These are phyloP conservation scores for Sturnira hondurensis DNA, from an alignment of 2,113 vertebrate species.

Conservation along the genomic window DNA sequence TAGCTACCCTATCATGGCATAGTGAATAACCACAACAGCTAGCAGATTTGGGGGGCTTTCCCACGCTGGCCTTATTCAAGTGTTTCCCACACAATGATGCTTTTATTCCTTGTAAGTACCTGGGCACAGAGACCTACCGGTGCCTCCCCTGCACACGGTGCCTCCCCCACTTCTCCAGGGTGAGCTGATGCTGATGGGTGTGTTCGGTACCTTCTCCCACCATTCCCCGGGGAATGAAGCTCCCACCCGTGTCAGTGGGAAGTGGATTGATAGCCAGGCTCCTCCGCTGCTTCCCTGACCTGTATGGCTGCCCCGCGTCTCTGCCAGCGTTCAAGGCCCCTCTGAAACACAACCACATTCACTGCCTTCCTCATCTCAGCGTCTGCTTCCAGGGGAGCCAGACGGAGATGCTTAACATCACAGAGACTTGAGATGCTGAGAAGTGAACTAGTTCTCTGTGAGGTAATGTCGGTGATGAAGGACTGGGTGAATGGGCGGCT, in stretches of 20 bases:
- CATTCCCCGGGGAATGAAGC: not conserved
- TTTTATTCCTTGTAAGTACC: not conserved
- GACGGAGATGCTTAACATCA: not conserved
- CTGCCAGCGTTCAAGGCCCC: not conserved
- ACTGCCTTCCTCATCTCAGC: not conserved
- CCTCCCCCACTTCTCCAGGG: not conserved
- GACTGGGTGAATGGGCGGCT: not conserved
- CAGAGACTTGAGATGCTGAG: not conserved
- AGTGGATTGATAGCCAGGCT: not conserved
- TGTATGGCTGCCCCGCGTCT: not conserved
- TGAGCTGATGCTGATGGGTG: not conserved
- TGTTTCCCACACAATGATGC: not conserved
- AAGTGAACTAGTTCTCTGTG: not conserved
- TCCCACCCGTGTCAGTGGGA: not conserved
- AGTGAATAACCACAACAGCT: not conserved
- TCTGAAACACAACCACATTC: not conserved
- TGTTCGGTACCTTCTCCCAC: not conserved
- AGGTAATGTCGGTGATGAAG: not conserved
- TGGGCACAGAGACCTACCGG: not conserved
- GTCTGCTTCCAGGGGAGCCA: not conserved
- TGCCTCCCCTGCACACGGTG: fast-evolving
- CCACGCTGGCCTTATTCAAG: not conserved
- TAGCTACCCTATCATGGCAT: not conserved
- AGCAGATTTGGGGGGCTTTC: not conserved
- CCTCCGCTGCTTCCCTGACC: not conserved